Percentiles rank a stretch among this genome's conserved stretches.
These are phyloP conservation scores for Molorchus minor DNA, from an alignment of 2,888 invertebrate species.

Conservation along the genomic window DNA sequence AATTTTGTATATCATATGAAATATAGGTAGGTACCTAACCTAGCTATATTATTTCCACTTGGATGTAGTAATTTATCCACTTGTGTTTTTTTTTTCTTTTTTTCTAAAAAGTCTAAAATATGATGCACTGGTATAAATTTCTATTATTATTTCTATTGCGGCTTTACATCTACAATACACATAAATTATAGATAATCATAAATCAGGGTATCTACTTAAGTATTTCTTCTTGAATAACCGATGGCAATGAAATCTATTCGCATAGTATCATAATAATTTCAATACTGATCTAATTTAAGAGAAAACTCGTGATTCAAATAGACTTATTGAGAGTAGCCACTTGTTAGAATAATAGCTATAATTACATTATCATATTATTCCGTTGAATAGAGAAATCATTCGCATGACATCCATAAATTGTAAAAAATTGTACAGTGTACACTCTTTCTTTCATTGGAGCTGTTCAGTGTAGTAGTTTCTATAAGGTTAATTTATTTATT, in stretches of 20 bases:
- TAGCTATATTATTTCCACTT: too few relatives aligned
- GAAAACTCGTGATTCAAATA: slow-evolving; percentile 22
- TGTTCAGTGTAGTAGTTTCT: neutral
- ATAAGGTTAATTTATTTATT: too few relatives aligned
- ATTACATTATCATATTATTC: slow-evolving; percentile 9
- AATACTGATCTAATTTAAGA: slow-evolving; percentile 26
- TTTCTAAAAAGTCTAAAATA: too few relatives aligned
- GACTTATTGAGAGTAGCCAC: slow-evolving; percentile 1
- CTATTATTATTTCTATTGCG: neutral
- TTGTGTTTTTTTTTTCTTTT: too few relatives aligned
- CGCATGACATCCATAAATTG: neutral
- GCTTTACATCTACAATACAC: neutral
- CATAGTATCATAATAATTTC: slow-evolving; percentile 14
- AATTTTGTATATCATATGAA: too few relatives aligned
- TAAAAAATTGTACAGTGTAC: neutral
- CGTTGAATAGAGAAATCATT: slow-evolving; percentile 27
- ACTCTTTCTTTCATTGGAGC: neutral
- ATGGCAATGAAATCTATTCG: slow-evolving; percentile 2
- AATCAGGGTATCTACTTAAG: neutral
- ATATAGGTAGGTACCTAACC: too few relatives aligned
- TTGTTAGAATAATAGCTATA: slow-evolving; percentile 2
- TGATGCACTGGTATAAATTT: too few relatives aligned
- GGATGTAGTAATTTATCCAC: too few relatives aligned
- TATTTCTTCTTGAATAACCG: neutral
- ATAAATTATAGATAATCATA: neutral